phyloP scores from a whole-genome alignment of 2,797 vertebrate species.

The Neosilurus mollespiculum region DNA sequence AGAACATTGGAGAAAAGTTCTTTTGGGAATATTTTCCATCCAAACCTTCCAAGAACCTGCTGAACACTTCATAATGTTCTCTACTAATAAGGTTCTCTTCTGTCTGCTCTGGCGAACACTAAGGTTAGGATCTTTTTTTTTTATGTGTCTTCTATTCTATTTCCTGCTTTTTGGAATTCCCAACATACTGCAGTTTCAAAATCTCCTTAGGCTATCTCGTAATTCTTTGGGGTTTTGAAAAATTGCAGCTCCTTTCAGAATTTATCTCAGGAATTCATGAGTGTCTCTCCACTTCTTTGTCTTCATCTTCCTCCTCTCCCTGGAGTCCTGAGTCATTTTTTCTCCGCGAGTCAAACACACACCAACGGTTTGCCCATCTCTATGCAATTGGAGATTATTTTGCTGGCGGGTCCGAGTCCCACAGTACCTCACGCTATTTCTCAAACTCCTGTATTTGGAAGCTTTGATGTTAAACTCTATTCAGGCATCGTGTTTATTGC shows the following conservation, averaged over 20 bases:
- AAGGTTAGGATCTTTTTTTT: neutral
- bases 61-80: neutral
- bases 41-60: neutral
- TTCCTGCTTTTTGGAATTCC: neutral
- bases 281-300: neutral
- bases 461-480: no score
- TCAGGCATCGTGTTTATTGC: neutral
- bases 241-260: neutral
- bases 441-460: neutral
- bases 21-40: neutral
- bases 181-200: neutral
- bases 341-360: neutral
- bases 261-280: neutral
- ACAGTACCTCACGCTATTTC: neutral
- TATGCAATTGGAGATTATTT: neutral
- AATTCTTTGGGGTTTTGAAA: neutral
- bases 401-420: neutral
- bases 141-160: no score
- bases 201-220: no score
- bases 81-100: neutral
- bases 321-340: slow-evolving; percentile 7
- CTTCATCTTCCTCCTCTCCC: neutral
- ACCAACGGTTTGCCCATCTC: neutral
- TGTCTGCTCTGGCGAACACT: neutral
- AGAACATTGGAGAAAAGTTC: neutral